Evolutionary conservation across 2,888 invertebrate species (phyloP), one percentile per base, ranked within the genome.

Genomic region (Nasonia oneida): DNA sequence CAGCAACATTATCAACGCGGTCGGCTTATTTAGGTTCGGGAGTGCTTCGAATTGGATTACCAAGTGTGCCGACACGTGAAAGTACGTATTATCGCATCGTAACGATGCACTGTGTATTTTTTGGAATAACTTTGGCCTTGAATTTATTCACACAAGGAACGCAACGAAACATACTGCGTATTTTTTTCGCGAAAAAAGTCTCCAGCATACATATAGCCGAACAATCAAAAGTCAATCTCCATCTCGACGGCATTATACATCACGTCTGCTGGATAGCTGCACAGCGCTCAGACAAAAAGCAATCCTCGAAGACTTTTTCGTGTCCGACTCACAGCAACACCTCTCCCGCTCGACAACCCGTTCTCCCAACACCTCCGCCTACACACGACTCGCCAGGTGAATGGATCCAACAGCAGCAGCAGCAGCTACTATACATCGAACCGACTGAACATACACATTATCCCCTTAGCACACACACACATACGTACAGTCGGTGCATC

Each of bases 281-380:
- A 12, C 12, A 42, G 42, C 12, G 42, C 42, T 42, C 29, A 71
- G 29, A 67, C n/a, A 37, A 75, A 37, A 14, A 12, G 50, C 64
- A 61, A 33, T 50, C 33, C 33, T 14, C 53, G 39, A 71, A 76
- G 42, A 42, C 23, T 77, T 83, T 83, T 70, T 83, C 83, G 23
- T 57, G 83, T 71, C 42, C 39, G 42, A 67, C 64, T 67, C 33
- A 14, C 33, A 10, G 64, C 64, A 33, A 67, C 64, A 67, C 64
- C n/a, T 67, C 64, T 67, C 64, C 33, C 29, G 29, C 64, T 12
- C 64, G 3, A 57, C 29, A 67, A 67, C n/a, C 64, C 64, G 64
- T 67, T 67, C 33, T 29, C 57, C 18, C 57, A 57, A 33, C 64
- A 67, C 64, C 64, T 67, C 73, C 73, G 73, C 73, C 73, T 73